Conservation (phyloP, 2,113 vertebrate genomes). For the Lampris megalopsis region DNA sequence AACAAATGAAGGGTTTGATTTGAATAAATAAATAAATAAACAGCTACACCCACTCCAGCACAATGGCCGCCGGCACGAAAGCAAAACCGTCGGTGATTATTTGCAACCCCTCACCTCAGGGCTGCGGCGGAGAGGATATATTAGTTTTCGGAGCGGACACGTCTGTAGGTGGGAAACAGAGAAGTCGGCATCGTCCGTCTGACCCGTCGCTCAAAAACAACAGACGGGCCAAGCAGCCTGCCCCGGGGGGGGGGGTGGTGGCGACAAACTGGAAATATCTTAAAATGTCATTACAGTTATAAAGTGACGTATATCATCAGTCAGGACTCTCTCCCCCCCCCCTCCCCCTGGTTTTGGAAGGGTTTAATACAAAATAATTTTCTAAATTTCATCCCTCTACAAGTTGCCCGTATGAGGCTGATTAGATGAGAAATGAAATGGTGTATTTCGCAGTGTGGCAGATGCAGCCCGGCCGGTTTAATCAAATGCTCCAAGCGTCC, state of each 20-base stretch:
- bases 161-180: slow-evolving; percentile 27
- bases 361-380: slow-evolving; percentile 38
- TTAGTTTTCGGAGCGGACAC: slow-evolving; percentile 18
- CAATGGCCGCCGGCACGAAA: background rate
- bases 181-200: slow-evolving; percentile 36
- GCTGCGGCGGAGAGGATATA: slow-evolving; percentile 23
- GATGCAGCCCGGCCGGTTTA: no score
- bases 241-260: no score
- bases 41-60: background rate
- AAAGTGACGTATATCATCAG: slow-evolving; percentile 50
- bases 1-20: slow-evolving; percentile 27
- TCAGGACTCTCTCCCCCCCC: slow-evolving; percentile 29
- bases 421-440: no score
- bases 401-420: slow-evolving; percentile 12
- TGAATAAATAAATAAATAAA: slow-evolving; percentile 15
- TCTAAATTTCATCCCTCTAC: slow-evolving; percentile 24
- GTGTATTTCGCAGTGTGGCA: no score
- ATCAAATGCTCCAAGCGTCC: no score
- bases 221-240: no score
- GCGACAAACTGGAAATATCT: slow-evolving; percentile 24
- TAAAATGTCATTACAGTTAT: slow-evolving; percentile 26
- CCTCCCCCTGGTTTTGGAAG: slow-evolving; percentile 29
- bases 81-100: slow-evolving; percentile 17
- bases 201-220: background rate
- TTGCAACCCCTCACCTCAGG: slow-evolving; percentile 12